Evolutionary conservation across 2,888 invertebrate species (phyloP).

Genomic region (Caenorhabditis panamensis): DNA sequence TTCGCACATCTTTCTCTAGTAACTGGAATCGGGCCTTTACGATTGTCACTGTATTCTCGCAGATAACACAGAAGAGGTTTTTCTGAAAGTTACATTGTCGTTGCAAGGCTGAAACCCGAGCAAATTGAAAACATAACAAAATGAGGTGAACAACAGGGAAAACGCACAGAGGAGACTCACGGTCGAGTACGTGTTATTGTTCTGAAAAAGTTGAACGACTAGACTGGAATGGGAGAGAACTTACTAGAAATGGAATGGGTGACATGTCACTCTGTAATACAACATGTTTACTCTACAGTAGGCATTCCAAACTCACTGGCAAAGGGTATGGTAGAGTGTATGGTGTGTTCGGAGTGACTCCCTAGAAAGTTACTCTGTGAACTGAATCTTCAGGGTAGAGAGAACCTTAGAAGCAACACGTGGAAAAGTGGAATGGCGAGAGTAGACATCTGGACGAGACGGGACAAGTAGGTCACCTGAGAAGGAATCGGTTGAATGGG

Average conservation of each 20-base stretch:
- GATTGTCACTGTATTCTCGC: constrained; percentile 21
- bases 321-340: constrained; percentile 46
- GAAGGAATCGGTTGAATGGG: not conserved
- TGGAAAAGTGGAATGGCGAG: constrained; percentile 14
- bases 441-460: constrained; percentile 7
- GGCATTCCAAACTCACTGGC: constrained; percentile 44
- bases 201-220: constrained; percentile 24
- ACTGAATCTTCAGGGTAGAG: not conserved
- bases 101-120: not conserved
- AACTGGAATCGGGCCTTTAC: constrained; percentile 18
- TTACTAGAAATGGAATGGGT: constrained; percentile 39
- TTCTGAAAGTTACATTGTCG: constrained; percentile 6
- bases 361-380: constrained; percentile 9
- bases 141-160: not conserved
- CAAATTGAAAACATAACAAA: not conserved
- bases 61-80: constrained; percentile 36
- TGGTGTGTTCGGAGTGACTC: constrained; percentile 35
- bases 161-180: constrained; percentile 14
- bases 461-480: constrained; percentile 19
- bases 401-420: constrained; percentile 32
- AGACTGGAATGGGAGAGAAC: not conserved
- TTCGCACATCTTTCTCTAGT: constrained; percentile 11
- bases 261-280: constrained; percentile 50
- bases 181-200: constrained; percentile 3
- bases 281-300: too few relatives aligned